A percentile compares a stretch with the other conserved stretches of the same genome.
Conservation (phyloP, 2,888 invertebrate species). For the Apamea crenata region DNA sequence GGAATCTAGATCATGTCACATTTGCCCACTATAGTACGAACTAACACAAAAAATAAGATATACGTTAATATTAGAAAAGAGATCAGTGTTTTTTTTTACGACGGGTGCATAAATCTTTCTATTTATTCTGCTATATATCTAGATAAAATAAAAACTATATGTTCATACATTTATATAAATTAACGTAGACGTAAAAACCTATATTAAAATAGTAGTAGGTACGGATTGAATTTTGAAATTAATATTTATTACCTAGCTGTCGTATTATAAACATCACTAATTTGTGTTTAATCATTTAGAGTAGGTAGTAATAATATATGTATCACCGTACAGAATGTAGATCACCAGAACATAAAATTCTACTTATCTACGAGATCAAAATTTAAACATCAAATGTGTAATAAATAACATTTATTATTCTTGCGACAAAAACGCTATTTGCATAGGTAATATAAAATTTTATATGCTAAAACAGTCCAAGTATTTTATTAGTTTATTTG, state of each 20-base stretch:
- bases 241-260: conserved; percentile 59
- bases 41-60: conserved; percentile 4
- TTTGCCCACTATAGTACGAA: conserved; percentile 4
- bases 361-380: conserved; percentile 60
- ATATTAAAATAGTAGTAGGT: conserved; percentile 38
- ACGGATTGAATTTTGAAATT: conserved; percentile 35
- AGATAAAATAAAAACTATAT: conserved; percentile 33
- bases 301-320: conserved; percentile 50
- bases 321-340: conserved; percentile 43
- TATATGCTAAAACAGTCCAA: conserved; percentile 51
- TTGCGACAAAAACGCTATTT: conserved; percentile 58
- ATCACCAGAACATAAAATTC: conserved; percentile 55
- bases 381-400: conserved; percentile 53
- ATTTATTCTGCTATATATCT: conserved; percentile 20
- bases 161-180: conserved; percentile 44
- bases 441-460: conserved; percentile 54
- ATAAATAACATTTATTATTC: conserved; percentile 63
- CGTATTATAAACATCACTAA: conserved; percentile 61
- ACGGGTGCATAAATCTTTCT: conserved; percentile 46
- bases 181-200: conserved; percentile 39
- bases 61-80: conserved; percentile 1
- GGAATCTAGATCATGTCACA: conserved; percentile 28
- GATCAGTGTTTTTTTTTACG: conserved; percentile 27
- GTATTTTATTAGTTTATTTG: conserved; percentile 48
- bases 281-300: conserved; percentile 56